Base-by-base conservation (phyloP, 2,888 invertebrate genomes). In the Acrobasis suavella region DNA sequence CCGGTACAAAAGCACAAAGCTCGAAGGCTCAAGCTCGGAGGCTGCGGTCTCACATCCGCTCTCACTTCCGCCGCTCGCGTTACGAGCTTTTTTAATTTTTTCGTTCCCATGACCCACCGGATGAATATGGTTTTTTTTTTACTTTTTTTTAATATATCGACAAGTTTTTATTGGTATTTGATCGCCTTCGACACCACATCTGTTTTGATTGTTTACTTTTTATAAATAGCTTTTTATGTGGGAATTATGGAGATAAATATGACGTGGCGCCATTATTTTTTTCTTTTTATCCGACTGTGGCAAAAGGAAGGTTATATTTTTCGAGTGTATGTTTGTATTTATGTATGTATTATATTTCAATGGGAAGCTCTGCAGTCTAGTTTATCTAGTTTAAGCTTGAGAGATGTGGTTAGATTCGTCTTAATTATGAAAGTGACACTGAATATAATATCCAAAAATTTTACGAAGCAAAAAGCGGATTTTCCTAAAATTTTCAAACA, bases 1-100 rank as follows among this genome's bases (percentile, higher is more conserved):
- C 56, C 56, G 42, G 56, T 42, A 42, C 16, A 42, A 42, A 42
- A 46, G 46, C 56, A 42, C 56, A 42, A 56, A 56, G 17, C 56
- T 16, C 42, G 42, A 42, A 46, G 46, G 14, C n/a, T 42, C n/a
- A 50, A 50, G 50, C 42, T 62, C 69, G 73, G 81, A 81, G 81
- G 81, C 85, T 88, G 88, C 76, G 87, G 87, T 78, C 74, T 72
- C 67, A 69, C 83, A 78, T 87, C 88, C 87, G 83, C 74, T 69
- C 70, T 65, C 65, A 67, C 74, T 83, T 87, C 88, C 89, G 84
- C 74, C 75, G 73, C 77, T 85, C 82, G 73, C 68, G 71, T 85
- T 85, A 77, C 83, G 69, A 65, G 65, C 63, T 64, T 67, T 69
- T 67, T 65, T 67, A 72, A 74, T 69, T 71, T 76, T 75, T 77